These are phyloP conservation scores for Epizoanthus illoricatus DNA, from an alignment of 92 coral and sea anemone species.

Conservation along the genomic window DNA sequence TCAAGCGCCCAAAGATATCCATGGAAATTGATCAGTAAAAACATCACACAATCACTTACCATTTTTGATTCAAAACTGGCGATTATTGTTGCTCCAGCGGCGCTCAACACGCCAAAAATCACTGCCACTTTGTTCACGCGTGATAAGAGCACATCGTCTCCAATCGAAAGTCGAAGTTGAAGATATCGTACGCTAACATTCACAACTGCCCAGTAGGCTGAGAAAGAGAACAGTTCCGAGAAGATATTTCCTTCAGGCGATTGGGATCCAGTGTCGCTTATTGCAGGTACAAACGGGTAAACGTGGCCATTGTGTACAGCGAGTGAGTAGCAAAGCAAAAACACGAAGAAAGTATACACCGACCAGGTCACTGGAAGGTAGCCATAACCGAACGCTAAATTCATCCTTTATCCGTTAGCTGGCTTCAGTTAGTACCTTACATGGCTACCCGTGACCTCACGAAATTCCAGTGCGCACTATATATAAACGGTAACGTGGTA, in stretches of 20 bases:
- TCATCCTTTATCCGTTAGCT: neutral
- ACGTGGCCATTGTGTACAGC: conserved; percentile 83
- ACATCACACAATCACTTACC: conserved; percentile 48
- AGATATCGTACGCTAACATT: conserved; percentile 81
- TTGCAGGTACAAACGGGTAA: conserved; percentile 96
- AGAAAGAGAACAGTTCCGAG: conserved; percentile 82
- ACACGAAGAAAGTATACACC: conserved; percentile 75
- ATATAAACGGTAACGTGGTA: neutral
- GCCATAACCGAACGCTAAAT: conserved; percentile 80
- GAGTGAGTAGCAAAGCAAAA: conserved; percentile 79
- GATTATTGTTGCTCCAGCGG: conserved; percentile 84
- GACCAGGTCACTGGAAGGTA: conserved; percentile 90
- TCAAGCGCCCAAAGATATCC: neutral
- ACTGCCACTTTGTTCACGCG: conserved; percentile 80
- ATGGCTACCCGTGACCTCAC: neutral
- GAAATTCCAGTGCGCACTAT: neutral
- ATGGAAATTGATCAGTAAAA: neutral
- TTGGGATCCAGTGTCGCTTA: conserved; percentile 93
- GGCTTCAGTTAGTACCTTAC: too few species aligned
- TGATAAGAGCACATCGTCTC: conserved; percentile 57
- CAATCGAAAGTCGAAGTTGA: conserved; percentile 71
- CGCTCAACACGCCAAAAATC: conserved; percentile 76
- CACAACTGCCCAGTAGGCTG: conserved; percentile 64
- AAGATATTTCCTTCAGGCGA: conserved; percentile 91
- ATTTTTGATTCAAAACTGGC: conserved; percentile 88